phyloP scores from a whole-genome alignment of 35 echinoderm and acorn worm genomes.

The Amphiura filiformis region DNA sequence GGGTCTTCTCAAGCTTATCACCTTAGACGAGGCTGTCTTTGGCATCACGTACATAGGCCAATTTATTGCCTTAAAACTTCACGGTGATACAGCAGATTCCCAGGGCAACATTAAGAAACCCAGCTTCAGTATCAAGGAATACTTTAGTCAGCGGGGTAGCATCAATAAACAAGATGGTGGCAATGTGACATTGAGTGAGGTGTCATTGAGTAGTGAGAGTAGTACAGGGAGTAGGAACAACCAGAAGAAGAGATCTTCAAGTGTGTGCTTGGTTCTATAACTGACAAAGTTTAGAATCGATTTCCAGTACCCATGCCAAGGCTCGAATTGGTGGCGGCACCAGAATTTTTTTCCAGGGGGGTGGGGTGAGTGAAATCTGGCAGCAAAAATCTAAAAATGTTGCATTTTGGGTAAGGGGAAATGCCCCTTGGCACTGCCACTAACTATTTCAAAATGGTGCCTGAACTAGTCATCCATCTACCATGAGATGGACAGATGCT shows the following conservation, averaged over 20 bases:
- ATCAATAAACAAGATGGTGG: no score
- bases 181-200: not conserved
- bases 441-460: no score
- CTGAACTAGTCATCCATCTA: no score
- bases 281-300: no score
- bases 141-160: not conserved
- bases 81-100: not conserved
- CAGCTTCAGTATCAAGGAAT: not conserved
- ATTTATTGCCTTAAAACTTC: not conserved
- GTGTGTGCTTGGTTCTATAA: not conserved
- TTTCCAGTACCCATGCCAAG: no score
- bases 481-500: no score
- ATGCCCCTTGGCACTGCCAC: no score
- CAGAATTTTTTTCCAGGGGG: no score
- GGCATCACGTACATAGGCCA: not conserved
- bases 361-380: no score
- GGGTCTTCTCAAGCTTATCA: not conserved
- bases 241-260: not conserved
- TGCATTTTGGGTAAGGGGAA: no score
- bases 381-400: no score
- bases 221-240: not conserved
- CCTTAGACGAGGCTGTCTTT: not conserved
- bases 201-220: not conserved
- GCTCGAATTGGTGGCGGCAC: no score
- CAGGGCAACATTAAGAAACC: not conserved